Base-by-base conservation (phyloP, 2,888 invertebrate species). In the Acronicta psi region DNA sequence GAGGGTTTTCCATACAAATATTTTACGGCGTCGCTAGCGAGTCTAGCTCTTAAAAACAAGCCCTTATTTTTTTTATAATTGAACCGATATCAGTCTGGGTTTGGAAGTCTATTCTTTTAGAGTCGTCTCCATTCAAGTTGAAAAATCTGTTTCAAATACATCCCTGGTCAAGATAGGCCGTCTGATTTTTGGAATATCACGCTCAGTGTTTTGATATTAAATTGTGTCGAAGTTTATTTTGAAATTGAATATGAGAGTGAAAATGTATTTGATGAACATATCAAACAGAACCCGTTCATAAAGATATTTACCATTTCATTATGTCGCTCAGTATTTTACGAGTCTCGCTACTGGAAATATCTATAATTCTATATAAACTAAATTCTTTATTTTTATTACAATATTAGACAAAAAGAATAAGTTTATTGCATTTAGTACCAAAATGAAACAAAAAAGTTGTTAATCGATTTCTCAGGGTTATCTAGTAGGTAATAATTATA, bases 121-220 rank as follows among this genome's bases (percentile, higher is more conserved):
- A n/a, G n/a, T n/a, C n/a, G 7, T 23, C 23, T 23, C 7, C 23
- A 23, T 23, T 23, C 6, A 23, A 7, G 23, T 18, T 23, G n/a
- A 16, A 31, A 34, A n/a, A 13, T 10, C 10, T 23, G 10, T 40
- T 29, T 23, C n/a, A 34, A 69, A 74, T 69, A 45, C 57, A 40
- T 46, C 69, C 31, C 70, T 57, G 70, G 34, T n/a, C 16, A 31
- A 52, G 34, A 43, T 44, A 73, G n/a, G 34, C 16, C 42, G n/a
- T 42, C 42, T 40, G 53, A 74, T 69, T 63, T 69, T 73, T 54
- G 45, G 47, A 69, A 69, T 60, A 55, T 69, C 55, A 61, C 45
- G 51, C 41, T 52, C 34, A 51, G 41, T 50, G 47, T 68, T 73
- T 61, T 61, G 38, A 69, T 68, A 50, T 69, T 31, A 69, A 73